These are phyloP conservation scores for Intellagama lesueurii DNA, from an alignment of 2,797 vertebrate species.

Conservation along the genomic window DNA sequence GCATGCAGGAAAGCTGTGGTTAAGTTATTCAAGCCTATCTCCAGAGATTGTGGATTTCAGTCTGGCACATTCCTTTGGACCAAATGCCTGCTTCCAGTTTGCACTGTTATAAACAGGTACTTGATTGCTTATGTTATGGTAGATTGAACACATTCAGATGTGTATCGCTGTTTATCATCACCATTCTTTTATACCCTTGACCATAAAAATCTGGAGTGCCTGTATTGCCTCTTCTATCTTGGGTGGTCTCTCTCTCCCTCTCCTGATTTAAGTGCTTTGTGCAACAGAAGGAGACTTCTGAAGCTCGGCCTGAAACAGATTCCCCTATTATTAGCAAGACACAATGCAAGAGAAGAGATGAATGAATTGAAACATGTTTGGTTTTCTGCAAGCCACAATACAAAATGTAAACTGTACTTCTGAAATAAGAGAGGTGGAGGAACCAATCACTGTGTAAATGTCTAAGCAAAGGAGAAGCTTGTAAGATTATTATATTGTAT, in stretches of 20 bases:
- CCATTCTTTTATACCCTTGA: constrained; percentile 2
- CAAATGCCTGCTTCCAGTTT: constrained; percentile 21
- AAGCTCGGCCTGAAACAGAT: constrained; percentile 48
- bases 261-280: constrained; percentile 28
- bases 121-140: constrained; percentile 16
- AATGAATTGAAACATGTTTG: neutral
- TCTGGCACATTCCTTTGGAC: neutral
- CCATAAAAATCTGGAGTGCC: constrained; percentile 14
- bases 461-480: neutral
- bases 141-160: constrained; percentile 23
- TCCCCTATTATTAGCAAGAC: constrained; percentile 23
- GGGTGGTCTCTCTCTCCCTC: constrained; percentile 8
- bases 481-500: neutral
- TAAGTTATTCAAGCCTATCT: neutral
- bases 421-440: neutral
- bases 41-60: constrained; percentile 2
- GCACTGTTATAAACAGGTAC: constrained; percentile 24
- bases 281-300: constrained; percentile 44
- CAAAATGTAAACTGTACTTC: neutral
- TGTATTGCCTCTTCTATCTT: constrained; percentile 12
- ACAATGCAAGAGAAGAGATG: neutral
- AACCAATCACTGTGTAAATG: neutral
- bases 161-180: constrained; percentile 13
- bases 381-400: neutral
- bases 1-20: constrained; percentile 13